A percentile compares a stretch with the other conserved stretches of the same genome.
Evolutionary conservation across 2,888 invertebrate species (phyloP).

Genomic region (Tipula confusa): DNA sequence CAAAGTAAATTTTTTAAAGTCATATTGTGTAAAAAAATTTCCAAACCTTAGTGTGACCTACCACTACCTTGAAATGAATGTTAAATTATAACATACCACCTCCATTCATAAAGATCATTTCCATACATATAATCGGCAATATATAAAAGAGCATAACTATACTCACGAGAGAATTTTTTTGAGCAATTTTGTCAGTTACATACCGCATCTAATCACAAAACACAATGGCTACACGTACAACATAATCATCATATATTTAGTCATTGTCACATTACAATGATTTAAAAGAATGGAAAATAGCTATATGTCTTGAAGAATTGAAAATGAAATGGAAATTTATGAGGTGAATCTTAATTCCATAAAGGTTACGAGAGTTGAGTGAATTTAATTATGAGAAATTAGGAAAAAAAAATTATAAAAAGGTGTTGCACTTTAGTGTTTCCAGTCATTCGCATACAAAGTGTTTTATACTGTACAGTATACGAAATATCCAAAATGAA

Average conservation of each 20-base stretch:
- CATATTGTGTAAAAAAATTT: too few relatives aligned
- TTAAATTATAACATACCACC: too few relatives aligned
- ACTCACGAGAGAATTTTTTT: too few relatives aligned
- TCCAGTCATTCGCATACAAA: not conserved
- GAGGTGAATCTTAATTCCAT: not conserved
- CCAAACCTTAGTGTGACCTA: too few relatives aligned
- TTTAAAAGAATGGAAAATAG: not conserved
- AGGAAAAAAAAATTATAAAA: not conserved
- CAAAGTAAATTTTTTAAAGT: too few relatives aligned
- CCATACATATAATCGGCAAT: too few relatives aligned
- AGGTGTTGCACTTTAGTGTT: not conserved
- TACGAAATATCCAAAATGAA: not conserved
- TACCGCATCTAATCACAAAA: not conserved
- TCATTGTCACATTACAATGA: not conserved
- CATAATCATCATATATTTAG: not conserved
- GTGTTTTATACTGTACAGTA: not conserved
- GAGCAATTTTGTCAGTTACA: not conserved
- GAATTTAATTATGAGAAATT: too few relatives aligned
- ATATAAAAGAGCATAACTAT: too few relatives aligned
- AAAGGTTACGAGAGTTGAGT: not conserved
- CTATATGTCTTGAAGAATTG: not conserved
- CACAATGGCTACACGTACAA: not conserved
- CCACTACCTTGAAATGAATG: too few relatives aligned
- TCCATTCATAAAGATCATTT: too few relatives aligned
- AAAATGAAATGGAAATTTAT: not conserved